Conservation (phyloP, 1,140 invertebrate species). For the Eciton burchellii region DNA sequence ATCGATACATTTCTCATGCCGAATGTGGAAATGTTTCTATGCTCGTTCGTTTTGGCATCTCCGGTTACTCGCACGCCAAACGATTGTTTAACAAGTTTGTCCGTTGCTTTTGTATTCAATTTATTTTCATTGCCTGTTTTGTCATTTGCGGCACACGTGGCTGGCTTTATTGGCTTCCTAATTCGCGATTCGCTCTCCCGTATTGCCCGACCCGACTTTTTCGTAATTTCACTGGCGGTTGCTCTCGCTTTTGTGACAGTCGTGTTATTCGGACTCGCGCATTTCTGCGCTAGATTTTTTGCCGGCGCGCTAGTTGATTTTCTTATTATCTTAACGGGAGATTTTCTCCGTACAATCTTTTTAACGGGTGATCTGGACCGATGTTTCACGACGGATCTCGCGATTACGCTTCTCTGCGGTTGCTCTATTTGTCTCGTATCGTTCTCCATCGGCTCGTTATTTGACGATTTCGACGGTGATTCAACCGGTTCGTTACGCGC, state of each 20-base stretch:
- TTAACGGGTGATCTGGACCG: constrained; percentile 82
- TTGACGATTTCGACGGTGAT: neutral
- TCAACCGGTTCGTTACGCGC: constrained; percentile 26
- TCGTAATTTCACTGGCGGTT: constrained; percentile 44
- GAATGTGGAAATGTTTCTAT: neutral
- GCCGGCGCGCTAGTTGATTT: constrained; percentile 69
- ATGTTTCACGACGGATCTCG: constrained; percentile 50
- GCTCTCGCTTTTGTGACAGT: constrained; percentile 64
- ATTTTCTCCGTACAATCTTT: constrained; percentile 77
- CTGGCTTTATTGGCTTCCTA: neutral
- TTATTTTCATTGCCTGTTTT: neutral
- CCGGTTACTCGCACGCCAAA: neutral
- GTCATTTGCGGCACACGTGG: neutral
- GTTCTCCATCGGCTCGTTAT: constrained; percentile 19
- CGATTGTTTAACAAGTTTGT: neutral
- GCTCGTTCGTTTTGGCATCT: neutral
- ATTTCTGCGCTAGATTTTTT: constrained; percentile 52
- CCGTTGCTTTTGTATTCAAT: neutral
- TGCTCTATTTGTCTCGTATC: constrained; percentile 20
- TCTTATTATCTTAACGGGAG: constrained; percentile 78
- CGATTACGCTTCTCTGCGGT: neutral
- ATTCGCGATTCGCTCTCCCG: constrained; percentile 15
- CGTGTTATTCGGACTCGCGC: constrained; percentile 44
- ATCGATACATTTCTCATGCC: neutral
- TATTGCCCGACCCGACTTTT: constrained; percentile 29